A percentile compares a stretch with the other conserved stretches of the same genome.
Conservation (phyloP, 2,888 invertebrate species). For the Clepsis dumicolana region DNA sequence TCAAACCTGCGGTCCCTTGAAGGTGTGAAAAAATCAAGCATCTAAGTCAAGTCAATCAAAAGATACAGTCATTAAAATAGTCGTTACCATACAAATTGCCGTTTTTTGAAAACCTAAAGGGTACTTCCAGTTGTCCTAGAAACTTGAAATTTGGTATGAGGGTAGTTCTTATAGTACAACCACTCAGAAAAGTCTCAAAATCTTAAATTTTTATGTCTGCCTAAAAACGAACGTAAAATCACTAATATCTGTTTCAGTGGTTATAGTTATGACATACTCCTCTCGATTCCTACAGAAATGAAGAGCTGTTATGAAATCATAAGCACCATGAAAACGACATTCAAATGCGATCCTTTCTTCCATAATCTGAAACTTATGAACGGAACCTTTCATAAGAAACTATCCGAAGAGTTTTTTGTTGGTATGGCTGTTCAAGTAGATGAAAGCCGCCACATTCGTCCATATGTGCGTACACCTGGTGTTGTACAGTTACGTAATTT, state of each 20-base stretch:
- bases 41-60: no score
- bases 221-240: no score
- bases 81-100: no score
- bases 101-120: no score
- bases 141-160: no score
- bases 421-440: neutral
- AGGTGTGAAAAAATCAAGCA: neutral
- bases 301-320: neutral
- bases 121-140: no score
- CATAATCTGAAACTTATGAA: slow-evolving; percentile 6
- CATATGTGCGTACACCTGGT: neutral
- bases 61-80: no score
- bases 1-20: no score
- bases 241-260: no score
- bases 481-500: neutral
- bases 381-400: neutral
- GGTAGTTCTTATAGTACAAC: no score
- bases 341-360: neutral
- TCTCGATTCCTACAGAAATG: neutral
- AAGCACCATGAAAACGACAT: neutral
- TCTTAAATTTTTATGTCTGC: no score
- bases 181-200: no score
- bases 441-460: neutral
- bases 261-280: neutral
- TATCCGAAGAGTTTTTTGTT: neutral